phyloP scores from a whole-genome alignment of 2,113 vertebrate species.

The Vulpes lagopus region DNA sequence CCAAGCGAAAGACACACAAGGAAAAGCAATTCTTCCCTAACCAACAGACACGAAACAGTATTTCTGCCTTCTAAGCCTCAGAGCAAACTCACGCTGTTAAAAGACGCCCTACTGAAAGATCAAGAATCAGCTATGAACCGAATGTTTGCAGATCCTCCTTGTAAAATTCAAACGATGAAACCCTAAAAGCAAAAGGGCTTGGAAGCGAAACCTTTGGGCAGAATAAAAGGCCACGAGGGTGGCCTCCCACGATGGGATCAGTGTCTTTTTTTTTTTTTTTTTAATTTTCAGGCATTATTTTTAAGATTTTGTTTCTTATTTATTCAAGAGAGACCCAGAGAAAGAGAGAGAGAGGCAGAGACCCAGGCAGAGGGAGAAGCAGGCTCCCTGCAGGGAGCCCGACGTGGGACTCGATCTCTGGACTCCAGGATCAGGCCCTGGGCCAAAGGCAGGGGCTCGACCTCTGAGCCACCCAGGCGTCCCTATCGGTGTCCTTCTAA shows the following conservation, averaged over 20 bases:
- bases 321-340: no score
- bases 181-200: background rate
- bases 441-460: no score
- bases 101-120: constrained; percentile 12
- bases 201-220: background rate
- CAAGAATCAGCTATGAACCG: background rate
- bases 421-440: no score
- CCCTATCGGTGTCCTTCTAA: background rate
- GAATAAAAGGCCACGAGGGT: background rate
- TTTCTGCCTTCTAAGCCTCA: constrained; percentile 23
- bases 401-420: no score
- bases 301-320: no score
- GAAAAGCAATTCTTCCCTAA: background rate
- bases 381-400: no score
- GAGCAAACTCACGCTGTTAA: background rate
- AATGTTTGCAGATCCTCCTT: background rate
- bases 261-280: no score
- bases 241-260: background rate
- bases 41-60: rapidly evolving
- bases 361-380: no score
- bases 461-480: no score
- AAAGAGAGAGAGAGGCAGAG: no score
- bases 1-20: background rate
- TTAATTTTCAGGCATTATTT: no score
- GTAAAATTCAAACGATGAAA: background rate